Conservation (phyloP, 1,140 invertebrate species). For the Drosophila insularis region DNA sequence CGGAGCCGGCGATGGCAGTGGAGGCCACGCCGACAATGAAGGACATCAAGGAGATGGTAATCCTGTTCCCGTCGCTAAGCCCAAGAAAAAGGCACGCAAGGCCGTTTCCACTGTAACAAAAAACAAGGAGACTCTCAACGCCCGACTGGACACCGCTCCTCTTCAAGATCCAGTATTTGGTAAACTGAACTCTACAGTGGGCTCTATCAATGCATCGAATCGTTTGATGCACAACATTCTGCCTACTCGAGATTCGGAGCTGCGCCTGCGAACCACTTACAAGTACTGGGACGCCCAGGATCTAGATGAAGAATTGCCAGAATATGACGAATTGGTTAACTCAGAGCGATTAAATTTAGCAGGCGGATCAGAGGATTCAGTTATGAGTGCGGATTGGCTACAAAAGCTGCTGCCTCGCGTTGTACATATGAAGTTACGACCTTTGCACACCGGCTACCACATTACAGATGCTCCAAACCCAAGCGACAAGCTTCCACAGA, state of each 20-base stretch:
- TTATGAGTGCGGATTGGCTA: conserved; percentile 41
- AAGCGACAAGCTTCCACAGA: conserved; percentile 30
- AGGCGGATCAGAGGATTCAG: conserved; percentile 9
- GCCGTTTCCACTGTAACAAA: conserved; percentile 81
- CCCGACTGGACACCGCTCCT: conserved; percentile 69
- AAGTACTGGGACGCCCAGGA: conserved; percentile 61
- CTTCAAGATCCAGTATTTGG: conserved; percentile 79
- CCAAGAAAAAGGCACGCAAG: conserved; percentile 72
- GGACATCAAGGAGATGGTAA: background rate
- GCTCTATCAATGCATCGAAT: conserved; percentile 78
- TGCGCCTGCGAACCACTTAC: conserved; percentile 65
- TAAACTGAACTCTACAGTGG: conserved; percentile 77
- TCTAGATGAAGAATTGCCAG: conserved; percentile 24
- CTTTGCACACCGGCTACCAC: conserved; percentile 68
- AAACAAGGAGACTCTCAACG: conserved; percentile 81
- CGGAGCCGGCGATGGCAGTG: conserved; percentile 13
- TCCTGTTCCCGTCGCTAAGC: conserved; percentile 45
- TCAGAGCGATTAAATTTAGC: background rate
- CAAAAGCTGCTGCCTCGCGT: conserved; percentile 45
- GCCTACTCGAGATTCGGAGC: conserved; percentile 63
- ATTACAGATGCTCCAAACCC: conserved; percentile 74
- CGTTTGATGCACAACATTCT: conserved; percentile 78
- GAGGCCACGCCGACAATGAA: conserved; percentile 16
- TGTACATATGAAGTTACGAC: conserved; percentile 54
- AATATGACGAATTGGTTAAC: conserved; percentile 33